A percentile compares a stretch with the other conserved stretches of the same genome.
phyloP scores from a whole-genome alignment of 2,113 vertebrate genomes.

The Ivindomyrus marchei region DNA sequence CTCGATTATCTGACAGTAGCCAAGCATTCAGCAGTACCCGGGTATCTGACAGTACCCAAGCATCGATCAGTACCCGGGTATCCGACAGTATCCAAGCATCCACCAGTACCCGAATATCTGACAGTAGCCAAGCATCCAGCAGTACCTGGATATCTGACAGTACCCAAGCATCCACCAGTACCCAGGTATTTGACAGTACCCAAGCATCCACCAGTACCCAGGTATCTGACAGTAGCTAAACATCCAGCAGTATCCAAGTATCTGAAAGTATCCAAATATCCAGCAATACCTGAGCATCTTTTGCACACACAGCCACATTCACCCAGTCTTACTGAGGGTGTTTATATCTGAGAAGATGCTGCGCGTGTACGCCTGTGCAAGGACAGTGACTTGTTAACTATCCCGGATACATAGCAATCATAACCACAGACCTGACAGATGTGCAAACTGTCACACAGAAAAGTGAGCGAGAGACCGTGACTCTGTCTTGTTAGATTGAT shows the following conservation, averaged over 20 bases:
- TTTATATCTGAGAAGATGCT: neutral
- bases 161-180: fast-evolving
- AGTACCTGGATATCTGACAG: neutral
- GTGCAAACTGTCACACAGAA: neutral
- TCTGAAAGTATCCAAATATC: neutral
- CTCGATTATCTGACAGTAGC: neutral
- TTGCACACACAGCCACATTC: neutral
- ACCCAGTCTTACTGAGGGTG: conserved; percentile 35
- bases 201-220: too few relatives aligned
- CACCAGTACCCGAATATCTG: neutral
- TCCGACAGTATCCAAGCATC: neutral
- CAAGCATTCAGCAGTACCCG: neutral
- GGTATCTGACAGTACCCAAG: neutral
- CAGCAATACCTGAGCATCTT: neutral
- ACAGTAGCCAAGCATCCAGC: neutral
- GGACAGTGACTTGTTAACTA: neutral
- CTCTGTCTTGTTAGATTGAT: neutral
- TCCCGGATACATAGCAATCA: neutral
- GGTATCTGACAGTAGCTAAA: too few relatives aligned
- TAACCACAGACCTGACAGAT: neutral
- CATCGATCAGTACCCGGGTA: neutral
- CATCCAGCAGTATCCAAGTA: too few relatives aligned
- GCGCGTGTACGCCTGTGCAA: neutral
- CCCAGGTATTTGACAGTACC: too few relatives aligned
- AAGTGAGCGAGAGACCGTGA: neutral